Evolutionary conservation across 2,888 invertebrate genomes (phyloP).

Genomic region (Dicroscelio sp.): DNA sequence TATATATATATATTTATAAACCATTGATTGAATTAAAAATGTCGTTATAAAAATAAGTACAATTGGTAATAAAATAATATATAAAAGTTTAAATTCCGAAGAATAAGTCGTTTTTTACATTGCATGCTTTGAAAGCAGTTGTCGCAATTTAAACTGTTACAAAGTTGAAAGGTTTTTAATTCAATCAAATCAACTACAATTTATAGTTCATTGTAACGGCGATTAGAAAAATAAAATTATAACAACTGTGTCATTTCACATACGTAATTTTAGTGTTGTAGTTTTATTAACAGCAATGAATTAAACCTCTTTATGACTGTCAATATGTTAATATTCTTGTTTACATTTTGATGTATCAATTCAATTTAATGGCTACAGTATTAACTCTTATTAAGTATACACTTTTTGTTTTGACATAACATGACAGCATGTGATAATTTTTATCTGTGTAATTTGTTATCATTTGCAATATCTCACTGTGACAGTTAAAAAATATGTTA

Average conservation of each 20-base stretch:
- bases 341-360: constrained; percentile 75
- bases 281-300: constrained; percentile 70
- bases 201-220: constrained; percentile 57
- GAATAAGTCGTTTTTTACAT: too few species aligned
- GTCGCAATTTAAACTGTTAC: constrained; percentile 58
- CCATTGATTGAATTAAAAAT: too few species aligned
- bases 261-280: constrained; percentile 61
- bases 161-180: constrained; percentile 69
- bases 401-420: constrained; percentile 56
- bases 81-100: too few species aligned
- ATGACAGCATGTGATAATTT: constrained; percentile 45
- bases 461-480: constrained; percentile 39
- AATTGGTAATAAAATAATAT: too few species aligned
- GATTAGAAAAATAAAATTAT: constrained; percentile 69
- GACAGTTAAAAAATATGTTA: constrained; percentile 21
- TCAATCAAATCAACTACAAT: constrained; percentile 63
- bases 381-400: constrained; percentile 72
- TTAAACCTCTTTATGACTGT: constrained; percentile 73
- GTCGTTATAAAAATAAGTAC: too few species aligned
- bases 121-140: constrained; percentile 47
- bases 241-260: constrained; percentile 66
- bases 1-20: too few species aligned
- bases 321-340: constrained; percentile 79
- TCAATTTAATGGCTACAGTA: constrained; percentile 72
- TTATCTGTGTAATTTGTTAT: constrained; percentile 53